Evolutionary conservation across 1,140 invertebrate genomes (phyloP), one percentile per base, ranked within the genome.

Genomic region (Drosophila paulistorum): DNA sequence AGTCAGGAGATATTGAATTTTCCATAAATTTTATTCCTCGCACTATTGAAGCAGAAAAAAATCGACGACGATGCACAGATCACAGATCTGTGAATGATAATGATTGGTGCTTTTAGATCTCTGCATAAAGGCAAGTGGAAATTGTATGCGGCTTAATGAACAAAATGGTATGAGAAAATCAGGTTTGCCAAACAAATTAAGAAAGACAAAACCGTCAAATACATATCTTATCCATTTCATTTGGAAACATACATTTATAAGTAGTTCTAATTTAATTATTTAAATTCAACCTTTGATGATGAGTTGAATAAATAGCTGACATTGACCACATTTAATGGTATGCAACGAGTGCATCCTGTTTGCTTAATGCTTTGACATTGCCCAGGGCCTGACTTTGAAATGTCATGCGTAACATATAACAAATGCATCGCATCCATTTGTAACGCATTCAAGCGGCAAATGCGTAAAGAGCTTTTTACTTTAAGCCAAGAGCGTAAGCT

Each of bases 321-420:
- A 61, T 77, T 77, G 74, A 77, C 73, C 74, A 77, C 66, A 64
- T 60, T 70, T 77, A 86, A 75, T 86, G 45, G 67, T 89, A 86
- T 86, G 83, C 80, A 86, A 74, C 80, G 83, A 77, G 83, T 86
- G 84, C 83, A 86, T 86, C 83, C 83, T 86, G 76, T 83, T 67
- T 20, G 39, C 63, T 51, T 51, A 23, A 77, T 42, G 74, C 74
- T 77, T 71, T 86, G 83, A 86, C 84, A 86, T 86, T 86, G 83
- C 54, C 57, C 59, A 51, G 62, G 64, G 51, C 61, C 68, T 81
- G 81, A 77, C 84, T 89, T 80, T 89, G 84, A 86, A 85, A 86
- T 85, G 79, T 77, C 84, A 86, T 83, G 83, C 83, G 84, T 86
- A 83, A 82, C 67, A 89, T 87, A 71, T 69, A 79, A 83, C 48